Base-by-base conservation (phyloP, 2,888 invertebrate species). In the Lagria hirta region DNA sequence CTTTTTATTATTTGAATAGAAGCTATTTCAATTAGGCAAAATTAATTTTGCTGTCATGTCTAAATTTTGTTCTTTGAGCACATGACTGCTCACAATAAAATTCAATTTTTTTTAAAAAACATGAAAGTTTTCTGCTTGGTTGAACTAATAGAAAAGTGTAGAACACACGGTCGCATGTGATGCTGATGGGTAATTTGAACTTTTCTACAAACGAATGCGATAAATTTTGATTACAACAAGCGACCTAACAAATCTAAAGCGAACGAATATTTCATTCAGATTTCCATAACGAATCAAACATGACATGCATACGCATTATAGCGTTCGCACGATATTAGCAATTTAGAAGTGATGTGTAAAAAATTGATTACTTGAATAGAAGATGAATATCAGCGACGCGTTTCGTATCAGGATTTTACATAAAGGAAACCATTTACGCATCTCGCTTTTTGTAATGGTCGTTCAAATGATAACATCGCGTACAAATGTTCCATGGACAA, bases 201-300 rank as follows among this genome's bases (percentile, higher is more conserved):
- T 43, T 51, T 42, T 47, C 42, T 29, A 37, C 48, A 53, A 54
- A 52, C 51, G 38, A 54, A 49, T 27, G 50, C 42, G 35, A 57
- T 57, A 55, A 57, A 57, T 55, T 52, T 40, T 37, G 30, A 37
- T 42, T 47, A 49, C 43, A 37, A 38, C 43, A 29, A 41, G 35
- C 45, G 49, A 43, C 47, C 41, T 30, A 47, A 41, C 48, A 53
- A 55, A 54, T 54, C 52, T 56, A 35, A 54, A 54, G 47, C 56
- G 55, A 54, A 57, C 56, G 47, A 52, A 58, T 56, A 54, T 59
- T 57, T 57, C 57, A 57, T 54, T 48, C 45, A 30, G 37, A 57
- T 59, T 57, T 54, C 55, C 57, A 57, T 57, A 56, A 56, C 57
- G 52, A 55, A 54, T 51, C 52, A 48, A 40, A 51, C 55, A 49